Base-by-base conservation (phyloP, 2,797 vertebrate species). In the Myotis findleyi region DNA sequence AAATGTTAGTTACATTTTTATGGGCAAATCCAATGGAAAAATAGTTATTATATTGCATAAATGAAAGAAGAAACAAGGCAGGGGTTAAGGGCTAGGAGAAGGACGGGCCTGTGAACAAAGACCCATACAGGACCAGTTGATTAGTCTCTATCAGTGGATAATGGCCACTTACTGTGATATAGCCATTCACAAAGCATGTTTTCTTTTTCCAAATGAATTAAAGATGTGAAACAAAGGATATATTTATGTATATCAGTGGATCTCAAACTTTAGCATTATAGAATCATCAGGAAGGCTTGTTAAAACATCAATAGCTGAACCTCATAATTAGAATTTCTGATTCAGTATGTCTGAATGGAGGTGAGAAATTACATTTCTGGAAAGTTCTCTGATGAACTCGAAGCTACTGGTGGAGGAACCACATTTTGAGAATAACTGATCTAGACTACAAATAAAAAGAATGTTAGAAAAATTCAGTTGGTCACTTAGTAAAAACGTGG, bases 401-500 rank as follows among this genome's bases (percentile, higher is more conserved):
- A 79, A 95, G n/a, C 44, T 84, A 13, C 36, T 76, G 7, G 13
- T 81, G 6, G 18, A 82, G 27, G 7, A 89, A 44, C 57, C 5
- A 84, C 21, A 55, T 71, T 94, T 81, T 84, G 51, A 89, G 12
- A 92, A 30, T 87, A 92, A 64, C 44, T 68, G 3, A 77, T 55
- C 30, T n/a, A 82, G 14, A 87, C 21, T 44, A 44, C 83, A 64
- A 91, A 93, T 62, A 25, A 94, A 44, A 94, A 84, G 44, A 71
- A 73, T 68, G 21, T 49, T 69, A 27, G 12, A 91, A 80, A 90
- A 80, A 77, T 47, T 16, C 10, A 53, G 18, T 76, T 75, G 64
- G 25, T 59, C 71, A 66, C 85, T 89, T 85, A 90, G 33, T 51
- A 38, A 86, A 94, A 93, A 91, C 25, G 27, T 86, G 57, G 53